phyloP scores from a whole-genome alignment of 2,113 vertebrate species.

The Trematomus loennbergii region DNA sequence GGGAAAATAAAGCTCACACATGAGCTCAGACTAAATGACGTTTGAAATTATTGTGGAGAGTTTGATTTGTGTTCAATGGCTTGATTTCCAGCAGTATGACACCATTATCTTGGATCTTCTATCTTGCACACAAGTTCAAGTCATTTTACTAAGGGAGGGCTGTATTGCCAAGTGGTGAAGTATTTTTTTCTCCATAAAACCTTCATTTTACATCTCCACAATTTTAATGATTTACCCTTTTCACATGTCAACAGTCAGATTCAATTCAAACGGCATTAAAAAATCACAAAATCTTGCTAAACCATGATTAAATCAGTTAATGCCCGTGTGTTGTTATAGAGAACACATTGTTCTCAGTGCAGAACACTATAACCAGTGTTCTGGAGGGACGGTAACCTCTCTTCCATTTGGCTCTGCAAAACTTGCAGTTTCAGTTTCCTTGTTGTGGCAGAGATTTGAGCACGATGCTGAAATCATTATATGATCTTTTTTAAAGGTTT shows the following conservation, averaged over 20 bases:
- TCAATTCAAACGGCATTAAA: background rate
- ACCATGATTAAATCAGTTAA: slow-evolving; percentile 29
- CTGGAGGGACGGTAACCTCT: slow-evolving; percentile 9
- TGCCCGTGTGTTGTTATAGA: slow-evolving; percentile 23
- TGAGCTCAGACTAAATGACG: slow-evolving; percentile 31
- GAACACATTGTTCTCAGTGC: slow-evolving; percentile 39
- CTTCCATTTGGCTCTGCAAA: slow-evolving; percentile 16
- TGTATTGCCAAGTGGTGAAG: background rate
- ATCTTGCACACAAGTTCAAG: slow-evolving; percentile 11
- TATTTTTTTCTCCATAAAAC: background rate
- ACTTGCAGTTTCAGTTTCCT: background rate
- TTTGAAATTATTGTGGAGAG: slow-evolving; percentile 22
- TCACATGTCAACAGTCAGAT: slow-evolving; percentile 9
- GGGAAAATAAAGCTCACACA: slow-evolving; percentile 19
- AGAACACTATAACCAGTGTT: slow-evolving; percentile 20
- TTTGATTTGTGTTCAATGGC: slow-evolving; percentile 37
- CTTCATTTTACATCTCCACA: background rate
- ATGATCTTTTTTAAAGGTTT: background rate
- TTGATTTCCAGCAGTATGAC: slow-evolving; percentile 31
- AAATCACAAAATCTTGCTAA: background rate
- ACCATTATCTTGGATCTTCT: slow-evolving; percentile 29
- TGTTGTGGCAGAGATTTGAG: slow-evolving; percentile 10
- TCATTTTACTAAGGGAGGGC: slow-evolving; percentile 10
- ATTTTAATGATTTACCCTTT: slow-evolving; percentile 4
- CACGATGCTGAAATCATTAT: slow-evolving; percentile 7